Evolutionary conservation across 2,113 vertebrate species (phyloP), one percentile per base, ranked within the genome.

Genomic region (Diadophis punctatus): DNA sequence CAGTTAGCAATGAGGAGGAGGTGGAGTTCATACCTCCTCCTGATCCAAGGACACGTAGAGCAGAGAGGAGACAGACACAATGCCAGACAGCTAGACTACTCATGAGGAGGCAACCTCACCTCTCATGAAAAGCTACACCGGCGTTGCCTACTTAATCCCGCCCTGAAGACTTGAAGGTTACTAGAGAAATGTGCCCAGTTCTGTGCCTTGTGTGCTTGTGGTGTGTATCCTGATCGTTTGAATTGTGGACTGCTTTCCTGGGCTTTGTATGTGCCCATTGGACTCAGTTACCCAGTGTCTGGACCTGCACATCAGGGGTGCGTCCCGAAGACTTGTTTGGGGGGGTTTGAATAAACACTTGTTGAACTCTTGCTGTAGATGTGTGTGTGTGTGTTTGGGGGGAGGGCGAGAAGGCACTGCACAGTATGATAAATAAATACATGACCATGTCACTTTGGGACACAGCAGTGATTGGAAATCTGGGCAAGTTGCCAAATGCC

Each of bases 391-490:
- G 25, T 30, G 10, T 27, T 27, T 30, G 58, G 27, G 8, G 2
- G 23, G 23, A 0, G 2, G 20, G n/a, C n/a, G n/a, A n/a, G 22
- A 58, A 3, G 9, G 25, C 3, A 1, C 25, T 60, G 58, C 10
- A 12, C 3, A 60, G 2, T 60, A 60, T 60, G 58, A 60, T 60
- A 30, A 30, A 30, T 60, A 56, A 55, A 55, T 55, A 27, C 3
- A 60, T 60, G 25, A 11, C 58, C 9, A 11, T 60, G 25, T 60
- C 58, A 60, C 58, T 60, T 60, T 60, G 58, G 58, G 10, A 12
- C 58, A 63, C 27, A 30, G 63, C 63, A n/a, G 12, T n/a, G 30
- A 30, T 68, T 68, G 63, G 63, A 68, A 68, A 68, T 68, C 30
- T 68, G 30, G 63, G 14, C 30, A 16, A n/a, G 14, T 34, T 68